Base-by-base conservation (phyloP, 2,888 invertebrate genomes). In the Fragum sueziense region DNA sequence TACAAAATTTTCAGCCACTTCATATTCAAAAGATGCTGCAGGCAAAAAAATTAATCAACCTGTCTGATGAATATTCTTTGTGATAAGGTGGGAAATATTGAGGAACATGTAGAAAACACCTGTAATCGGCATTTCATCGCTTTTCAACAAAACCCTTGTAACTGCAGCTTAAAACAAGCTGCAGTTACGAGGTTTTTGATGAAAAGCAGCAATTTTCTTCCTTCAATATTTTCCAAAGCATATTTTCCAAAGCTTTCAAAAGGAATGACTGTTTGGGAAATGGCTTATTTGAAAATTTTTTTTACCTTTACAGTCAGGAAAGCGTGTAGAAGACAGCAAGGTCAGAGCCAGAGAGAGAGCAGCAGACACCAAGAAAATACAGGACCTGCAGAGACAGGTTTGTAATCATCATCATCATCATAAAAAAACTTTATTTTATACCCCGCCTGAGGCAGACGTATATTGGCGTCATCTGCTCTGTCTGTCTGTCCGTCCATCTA, bases 301-400 rank as follows among this genome's bases (percentile, higher is more conserved):
- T 47, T 47, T 1, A n/a, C n/a, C 14, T 65, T 65, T 86, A 33
- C 84, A 92, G 92, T 86, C 89, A 74, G 92, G 92, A 3, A 86
- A 86, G 70, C 86, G 88, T 29, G 80, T 90, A 37, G 89, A 90
- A 69, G 92, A 91, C 76, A 90, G 88, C 73, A 91, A 90, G 79
- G 62, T 87, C 14, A 70, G 90, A 62, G 84, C 86, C 20, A 91
- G 90, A 73, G 91, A 93, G 76, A 86, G 90, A 79, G 88, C 90
- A 17, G 86, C 87, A 14, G 92, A 92, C 80, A 87, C 89, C 20
- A 91, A 89, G 82, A 90, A 88, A 74, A 92, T 93, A 59, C 89
- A 90, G 70, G 92, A 93, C 80, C 82, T 92, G 47, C 90, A 93
- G 78, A 89, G 92, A 88, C 93, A 93, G 88, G 92, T 92, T 77